Percentiles rank a stretch among this genome's conserved stretches.
These are phyloP conservation scores for Macrotrachela quadricornifera DNA, from an alignment of 1,140 invertebrate species.

Conservation along the genomic window DNA sequence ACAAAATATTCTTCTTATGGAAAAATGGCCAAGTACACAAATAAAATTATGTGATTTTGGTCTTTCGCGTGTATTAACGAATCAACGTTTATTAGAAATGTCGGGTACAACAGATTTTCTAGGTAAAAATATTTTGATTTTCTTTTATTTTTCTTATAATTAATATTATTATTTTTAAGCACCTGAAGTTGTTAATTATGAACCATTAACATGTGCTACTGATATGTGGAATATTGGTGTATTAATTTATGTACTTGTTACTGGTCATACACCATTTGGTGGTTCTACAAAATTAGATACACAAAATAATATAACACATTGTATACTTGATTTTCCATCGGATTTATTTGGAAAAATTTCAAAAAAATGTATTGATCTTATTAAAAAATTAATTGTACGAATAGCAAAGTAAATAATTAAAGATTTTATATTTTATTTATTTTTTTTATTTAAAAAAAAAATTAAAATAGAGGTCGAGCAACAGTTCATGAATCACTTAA, in stretches of 20 bases:
- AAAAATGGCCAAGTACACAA: background rate
- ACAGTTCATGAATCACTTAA: too few species aligned
- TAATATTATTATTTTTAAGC: slow-evolving; percentile 26
- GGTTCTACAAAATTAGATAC: background rate
- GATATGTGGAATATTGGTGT: slow-evolving; percentile 59
- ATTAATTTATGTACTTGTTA: slow-evolving; percentile 65
- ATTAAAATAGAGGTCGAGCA: too few species aligned
- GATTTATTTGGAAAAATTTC: too few species aligned
- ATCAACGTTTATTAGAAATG: slow-evolving; percentile 14
- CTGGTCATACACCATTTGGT: slow-evolving; percentile 7
- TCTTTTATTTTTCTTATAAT: too few species aligned
- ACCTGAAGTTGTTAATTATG: slow-evolving; percentile 77
- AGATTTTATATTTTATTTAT: too few species aligned
- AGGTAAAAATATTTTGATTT: too few species aligned
- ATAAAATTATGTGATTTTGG: slow-evolving; percentile 10
- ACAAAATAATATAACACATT: too few species aligned
- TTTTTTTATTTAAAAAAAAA: too few species aligned
- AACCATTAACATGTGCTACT: slow-evolving; percentile 55
- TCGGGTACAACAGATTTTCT: slow-evolving; percentile 52
- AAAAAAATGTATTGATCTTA: too few species aligned
- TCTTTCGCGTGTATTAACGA: background rate
- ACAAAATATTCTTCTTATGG: slow-evolving; percentile 79
- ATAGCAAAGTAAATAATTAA: too few species aligned
- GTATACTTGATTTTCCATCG: too few species aligned
- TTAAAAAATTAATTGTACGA: too few species aligned